Evolutionary conservation across 2,888 invertebrate genomes (phyloP).

Genomic region (Plebejus argus): DNA sequence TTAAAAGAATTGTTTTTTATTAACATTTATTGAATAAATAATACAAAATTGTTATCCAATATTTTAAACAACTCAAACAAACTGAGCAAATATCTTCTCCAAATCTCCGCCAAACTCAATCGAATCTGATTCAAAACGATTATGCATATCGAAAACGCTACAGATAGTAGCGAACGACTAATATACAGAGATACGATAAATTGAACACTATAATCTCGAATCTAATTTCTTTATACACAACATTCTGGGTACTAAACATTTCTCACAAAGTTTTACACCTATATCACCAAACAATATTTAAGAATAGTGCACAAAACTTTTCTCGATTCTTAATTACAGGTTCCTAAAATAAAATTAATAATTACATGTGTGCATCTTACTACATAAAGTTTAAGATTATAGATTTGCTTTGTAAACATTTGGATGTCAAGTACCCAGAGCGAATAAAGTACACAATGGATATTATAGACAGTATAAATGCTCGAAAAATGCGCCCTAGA

Average conservation of each 20-base stretch:
- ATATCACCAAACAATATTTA: not conserved
- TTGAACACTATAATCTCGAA: conserved; percentile 47
- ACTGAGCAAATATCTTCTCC: conserved; percentile 71
- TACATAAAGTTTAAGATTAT: not conserved
- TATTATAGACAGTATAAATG: conserved; percentile 31
- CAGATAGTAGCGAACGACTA: conserved; percentile 58
- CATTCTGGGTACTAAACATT: conserved; percentile 27
- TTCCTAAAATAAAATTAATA: not conserved
- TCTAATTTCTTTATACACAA: conserved; percentile 35
- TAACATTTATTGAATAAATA: conserved; percentile 81
- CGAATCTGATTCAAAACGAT: conserved; percentile 55
- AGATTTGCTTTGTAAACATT: not conserved
- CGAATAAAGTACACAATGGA: conserved; percentile 14
- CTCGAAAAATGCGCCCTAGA: conserved; percentile 30
- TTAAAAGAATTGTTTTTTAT: conserved; percentile 69
- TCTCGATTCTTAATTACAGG: not conserved
- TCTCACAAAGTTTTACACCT: not conserved
- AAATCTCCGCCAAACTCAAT: conserved; percentile 53
- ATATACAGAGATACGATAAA: conserved; percentile 58
- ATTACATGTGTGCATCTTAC: not conserved
- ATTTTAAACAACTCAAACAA: conserved; percentile 67
- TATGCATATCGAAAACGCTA: conserved; percentile 63
- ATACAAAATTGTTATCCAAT: conserved; percentile 75
- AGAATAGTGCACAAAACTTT: not conserved
- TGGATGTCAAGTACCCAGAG: conserved; percentile 11